Evolutionary conservation across 2,888 invertebrate genomes (phyloP).

Genomic region (Neoitamus cyanurus): DNA sequence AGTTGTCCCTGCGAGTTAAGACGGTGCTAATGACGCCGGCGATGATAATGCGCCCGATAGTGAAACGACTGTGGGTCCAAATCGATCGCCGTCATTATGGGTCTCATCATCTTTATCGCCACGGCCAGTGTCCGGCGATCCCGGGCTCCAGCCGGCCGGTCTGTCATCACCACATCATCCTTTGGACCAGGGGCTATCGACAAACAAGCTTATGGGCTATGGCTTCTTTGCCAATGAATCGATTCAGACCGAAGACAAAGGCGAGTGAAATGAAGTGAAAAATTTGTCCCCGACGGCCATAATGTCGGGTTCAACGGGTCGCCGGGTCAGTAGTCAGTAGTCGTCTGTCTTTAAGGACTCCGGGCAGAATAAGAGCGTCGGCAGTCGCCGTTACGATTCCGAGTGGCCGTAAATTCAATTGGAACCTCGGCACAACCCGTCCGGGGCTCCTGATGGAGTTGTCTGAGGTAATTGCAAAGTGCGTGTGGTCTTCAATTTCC

Average conservation of each 20-base stretch:
- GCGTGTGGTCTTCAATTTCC: constrained; percentile 31
- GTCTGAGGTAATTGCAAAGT: constrained; percentile 34
- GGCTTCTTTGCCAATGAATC: not conserved
- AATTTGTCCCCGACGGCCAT: not conserved
- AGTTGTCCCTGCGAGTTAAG: not conserved
- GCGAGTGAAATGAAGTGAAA: not conserved
- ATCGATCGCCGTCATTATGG: not conserved
- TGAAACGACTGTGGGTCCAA: not conserved
- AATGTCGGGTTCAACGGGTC: not conserved
- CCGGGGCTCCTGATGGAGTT: not conserved
- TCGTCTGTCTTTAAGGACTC: not conserved
- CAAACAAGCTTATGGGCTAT: not conserved
- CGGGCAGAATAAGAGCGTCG: too few relatives aligned
- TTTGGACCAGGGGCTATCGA: not conserved
- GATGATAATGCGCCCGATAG: not conserved
- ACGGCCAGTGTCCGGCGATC: not conserved
- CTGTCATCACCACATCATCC: not conserved
- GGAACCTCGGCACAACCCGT: not conserved
- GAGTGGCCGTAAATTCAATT: not conserved
- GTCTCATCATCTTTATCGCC: not conserved
- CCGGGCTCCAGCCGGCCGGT: not conserved
- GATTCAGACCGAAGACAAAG: not conserved
- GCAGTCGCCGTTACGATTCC: not conserved
- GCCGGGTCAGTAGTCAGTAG: not conserved
- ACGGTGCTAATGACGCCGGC: not conserved